Conservation (phyloP, 2,888 invertebrate genomes). For the Tuta absoluta region DNA sequence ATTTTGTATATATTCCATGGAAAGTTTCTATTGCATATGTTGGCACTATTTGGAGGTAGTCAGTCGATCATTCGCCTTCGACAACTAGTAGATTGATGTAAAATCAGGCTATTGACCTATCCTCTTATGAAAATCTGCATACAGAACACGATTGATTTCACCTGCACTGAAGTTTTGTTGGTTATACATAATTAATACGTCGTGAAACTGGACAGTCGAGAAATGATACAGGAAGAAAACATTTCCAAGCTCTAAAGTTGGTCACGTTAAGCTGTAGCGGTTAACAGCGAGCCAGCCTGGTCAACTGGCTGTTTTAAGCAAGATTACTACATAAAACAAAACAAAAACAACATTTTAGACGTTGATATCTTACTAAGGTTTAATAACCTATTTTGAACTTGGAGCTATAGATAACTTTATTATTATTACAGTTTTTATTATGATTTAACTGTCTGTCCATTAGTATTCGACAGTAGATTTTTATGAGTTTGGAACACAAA, state of each 20-base stretch:
- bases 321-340: conserved; percentile 16
- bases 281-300: conserved; percentile 52
- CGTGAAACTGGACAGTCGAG: conserved; percentile 72
- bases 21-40: no score
- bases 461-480: conserved; percentile 34
- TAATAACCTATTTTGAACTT: conserved; percentile 13
- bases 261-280: conserved; percentile 77
- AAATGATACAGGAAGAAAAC: conserved; percentile 73
- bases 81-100: no score
- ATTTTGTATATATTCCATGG: no score
- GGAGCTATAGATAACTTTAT: conserved; percentile 29
- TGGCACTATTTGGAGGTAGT: no score
- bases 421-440: conserved; percentile 6
- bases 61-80: no score
- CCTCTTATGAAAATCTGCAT: background rate
- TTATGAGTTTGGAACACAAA: conserved; percentile 37
- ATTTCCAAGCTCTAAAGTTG: conserved; percentile 74
- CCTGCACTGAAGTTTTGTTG: conserved; percentile 24
- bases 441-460: conserved; percentile 20
- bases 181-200: conserved; percentile 59
- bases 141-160: background rate
- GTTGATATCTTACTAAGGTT: background rate
- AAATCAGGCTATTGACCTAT: background rate
- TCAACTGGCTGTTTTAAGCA: conserved; percentile 57
- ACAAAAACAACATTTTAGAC: background rate